phyloP scores from a whole-genome alignment of 2,888 invertebrate species.

The Vandiemenella viatica region DNA sequence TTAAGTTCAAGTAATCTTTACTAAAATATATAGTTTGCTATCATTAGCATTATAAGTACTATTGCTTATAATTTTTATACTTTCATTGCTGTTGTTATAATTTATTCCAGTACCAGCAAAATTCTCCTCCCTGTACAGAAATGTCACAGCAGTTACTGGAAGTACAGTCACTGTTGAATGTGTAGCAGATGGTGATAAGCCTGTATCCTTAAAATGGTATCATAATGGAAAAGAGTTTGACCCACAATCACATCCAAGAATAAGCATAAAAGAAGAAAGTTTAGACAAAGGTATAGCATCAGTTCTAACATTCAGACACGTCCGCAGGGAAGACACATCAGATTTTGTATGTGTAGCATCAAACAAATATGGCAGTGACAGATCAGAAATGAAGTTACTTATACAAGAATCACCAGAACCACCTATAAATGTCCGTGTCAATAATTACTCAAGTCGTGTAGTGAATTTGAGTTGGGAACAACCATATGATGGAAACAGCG shows the following conservation, averaged over 20 bases:
- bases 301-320: constrained; percentile 11
- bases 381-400: constrained; percentile 10
- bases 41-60: too few species aligned
- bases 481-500: constrained; percentile 27
- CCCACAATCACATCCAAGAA: constrained; percentile 3
- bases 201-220: constrained; percentile 21
- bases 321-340: constrained; percentile 13
- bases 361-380: constrained; percentile 29
- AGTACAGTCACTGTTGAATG: constrained; percentile 20
- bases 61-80: too few species aligned
- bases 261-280: constrained; percentile 3
- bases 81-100: too few species aligned
- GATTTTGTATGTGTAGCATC: constrained; percentile 28
- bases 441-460: constrained; percentile 23
- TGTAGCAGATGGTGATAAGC: constrained; percentile 21
- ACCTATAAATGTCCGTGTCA: constrained; percentile 23
- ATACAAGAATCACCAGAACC: constrained; percentile 27
- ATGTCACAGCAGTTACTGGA: constrained; percentile 19
- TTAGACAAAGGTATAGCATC: constrained; percentile 26
- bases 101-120: constrained; percentile 19
- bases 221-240: constrained; percentile 14
- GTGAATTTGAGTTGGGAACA: constrained; percentile 25
- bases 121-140: constrained; percentile 18
- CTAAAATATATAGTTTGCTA: too few species aligned
- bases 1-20: too few species aligned